These are phyloP conservation scores for Callithrix jacchus DNA, from an alignment of 2,113 vertebrate species.

Conservation along the genomic window DNA sequence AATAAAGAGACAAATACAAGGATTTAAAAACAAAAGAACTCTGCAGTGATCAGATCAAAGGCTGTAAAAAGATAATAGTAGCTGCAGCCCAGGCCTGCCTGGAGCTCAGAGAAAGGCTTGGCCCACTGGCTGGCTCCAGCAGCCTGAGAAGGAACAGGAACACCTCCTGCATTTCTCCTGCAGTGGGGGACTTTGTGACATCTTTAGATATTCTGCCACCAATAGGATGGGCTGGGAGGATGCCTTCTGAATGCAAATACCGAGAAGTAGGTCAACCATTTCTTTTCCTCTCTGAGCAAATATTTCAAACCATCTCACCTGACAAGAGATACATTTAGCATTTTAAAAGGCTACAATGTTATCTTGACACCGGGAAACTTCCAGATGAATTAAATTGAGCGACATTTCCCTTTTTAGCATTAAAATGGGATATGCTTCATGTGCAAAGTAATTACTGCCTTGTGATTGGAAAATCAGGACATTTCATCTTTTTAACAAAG, in stretches of 20 bases:
- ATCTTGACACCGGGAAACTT: conserved; percentile 53
- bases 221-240: background rate
- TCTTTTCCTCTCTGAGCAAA: conserved; percentile 57
- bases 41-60: background rate
- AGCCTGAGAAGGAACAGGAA: background rate
- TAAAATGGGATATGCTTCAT: conserved; percentile 27
- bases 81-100: background rate
- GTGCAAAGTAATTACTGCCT: conserved; percentile 43
- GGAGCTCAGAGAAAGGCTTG: background rate
- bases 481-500: conserved; percentile 31
- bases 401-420: conserved; percentile 49
- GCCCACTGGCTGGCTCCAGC: background rate
- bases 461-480: conserved; percentile 58
- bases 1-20: background rate
- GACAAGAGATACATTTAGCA: conserved; percentile 47
- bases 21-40: conserved; percentile 34
- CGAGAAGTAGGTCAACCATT: conserved; percentile 68
- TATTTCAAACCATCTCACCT: conserved; percentile 58
- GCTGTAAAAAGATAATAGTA: background rate
- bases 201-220: background rate
- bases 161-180: background rate
- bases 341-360: conserved; percentile 53
- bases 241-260: conserved; percentile 50
- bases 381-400: conserved; percentile 42
- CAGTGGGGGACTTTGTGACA: background rate